phyloP scores from a whole-genome alignment of 2,797 vertebrate species.

The Dermochelys coriacea region DNA sequence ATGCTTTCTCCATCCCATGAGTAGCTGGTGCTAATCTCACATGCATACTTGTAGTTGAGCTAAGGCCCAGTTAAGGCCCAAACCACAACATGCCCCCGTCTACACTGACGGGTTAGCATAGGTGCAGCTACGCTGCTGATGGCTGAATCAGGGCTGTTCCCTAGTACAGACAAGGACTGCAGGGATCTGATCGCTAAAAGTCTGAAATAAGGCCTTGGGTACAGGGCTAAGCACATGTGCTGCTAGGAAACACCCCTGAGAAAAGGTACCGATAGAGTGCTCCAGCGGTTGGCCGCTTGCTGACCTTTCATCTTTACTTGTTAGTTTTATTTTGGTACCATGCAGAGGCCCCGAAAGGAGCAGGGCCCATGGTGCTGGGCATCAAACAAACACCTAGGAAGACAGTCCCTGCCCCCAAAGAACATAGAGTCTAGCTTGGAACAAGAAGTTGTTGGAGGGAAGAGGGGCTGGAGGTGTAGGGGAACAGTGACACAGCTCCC shows the following conservation, averaged over 20 bases:
- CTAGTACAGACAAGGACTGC: background rate
- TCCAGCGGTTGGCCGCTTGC: background rate
- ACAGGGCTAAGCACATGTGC: background rate
- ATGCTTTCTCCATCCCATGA: background rate
- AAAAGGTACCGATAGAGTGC: background rate
- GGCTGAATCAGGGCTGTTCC: background rate
- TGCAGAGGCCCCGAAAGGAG: background rate
- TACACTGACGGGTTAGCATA: background rate
- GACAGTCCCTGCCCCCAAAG: background rate
- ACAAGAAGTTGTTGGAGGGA: background rate
- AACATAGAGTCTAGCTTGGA: background rate
- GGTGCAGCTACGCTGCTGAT: background rate
- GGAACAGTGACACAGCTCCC: background rate
- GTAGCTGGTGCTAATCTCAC: background rate
- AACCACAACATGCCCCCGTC: background rate
- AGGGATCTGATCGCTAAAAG: background rate
- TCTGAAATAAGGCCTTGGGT: background rate
- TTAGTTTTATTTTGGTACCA: background rate
- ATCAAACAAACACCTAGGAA: background rate
- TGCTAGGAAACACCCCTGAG: background rate
- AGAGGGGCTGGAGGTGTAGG: background rate
- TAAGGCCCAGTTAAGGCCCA: background rate
- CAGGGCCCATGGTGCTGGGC: background rate
- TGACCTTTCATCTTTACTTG: background rate
- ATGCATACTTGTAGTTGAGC: background rate